Percentiles rank a stretch among this genome's conserved stretches.
phyloP scores from a whole-genome alignment of 2,888 invertebrate genomes.

The Drosophila silvestris region DNA sequence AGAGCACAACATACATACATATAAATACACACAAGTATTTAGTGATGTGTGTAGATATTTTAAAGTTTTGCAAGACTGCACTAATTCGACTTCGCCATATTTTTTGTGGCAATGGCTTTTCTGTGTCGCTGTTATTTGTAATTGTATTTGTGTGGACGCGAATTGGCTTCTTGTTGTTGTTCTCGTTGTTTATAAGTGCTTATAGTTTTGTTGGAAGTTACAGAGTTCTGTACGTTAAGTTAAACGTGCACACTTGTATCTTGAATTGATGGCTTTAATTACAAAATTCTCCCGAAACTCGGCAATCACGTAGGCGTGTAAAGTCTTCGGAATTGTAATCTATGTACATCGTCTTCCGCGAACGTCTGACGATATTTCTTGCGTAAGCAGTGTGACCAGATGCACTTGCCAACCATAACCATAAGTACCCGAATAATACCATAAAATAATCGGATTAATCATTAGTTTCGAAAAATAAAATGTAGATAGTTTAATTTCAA shows the following conservation, averaged over 20 bases:
- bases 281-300: constrained; percentile 48
- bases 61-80: constrained; percentile 61
- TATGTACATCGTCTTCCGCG: constrained; percentile 63
- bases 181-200: constrained; percentile 21
- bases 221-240: constrained; percentile 9
- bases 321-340: constrained; percentile 59
- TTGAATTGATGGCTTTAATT: constrained; percentile 24
- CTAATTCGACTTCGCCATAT: constrained; percentile 64
- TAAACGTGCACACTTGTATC: constrained; percentile 18
- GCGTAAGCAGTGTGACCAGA: constrained; percentile 40
- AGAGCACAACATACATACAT: constrained; percentile 30
- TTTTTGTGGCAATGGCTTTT: constrained; percentile 52
- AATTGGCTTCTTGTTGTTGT: constrained; percentile 34
- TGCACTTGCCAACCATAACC: neutral
- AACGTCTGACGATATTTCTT: constrained; percentile 60
- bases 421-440: neutral
- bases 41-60: constrained; percentile 36
- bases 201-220: constrained; percentile 11
- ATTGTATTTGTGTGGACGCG: constrained; percentile 55
- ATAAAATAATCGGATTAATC: neutral
- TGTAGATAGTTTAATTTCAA: neutral
- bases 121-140: constrained; percentile 42
- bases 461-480: neutral
- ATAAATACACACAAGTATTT: constrained; percentile 25
- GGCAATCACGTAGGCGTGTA: constrained; percentile 57